Evolutionary conservation across 2,888 invertebrate genomes (phyloP).

Genomic region (Agrotis exclamationis): DNA sequence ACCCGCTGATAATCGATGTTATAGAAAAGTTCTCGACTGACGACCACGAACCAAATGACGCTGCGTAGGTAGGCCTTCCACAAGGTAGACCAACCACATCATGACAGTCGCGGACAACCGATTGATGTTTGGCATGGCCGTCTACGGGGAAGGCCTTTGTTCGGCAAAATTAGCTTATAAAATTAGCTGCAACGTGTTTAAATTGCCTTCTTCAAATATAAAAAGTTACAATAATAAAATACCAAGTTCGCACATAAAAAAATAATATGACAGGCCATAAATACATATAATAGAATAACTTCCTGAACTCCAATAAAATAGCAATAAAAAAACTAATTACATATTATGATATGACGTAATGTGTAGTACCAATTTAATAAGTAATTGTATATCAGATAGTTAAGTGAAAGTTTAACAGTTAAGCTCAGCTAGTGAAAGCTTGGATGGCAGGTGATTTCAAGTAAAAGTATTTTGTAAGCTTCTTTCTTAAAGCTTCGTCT

Average conservation of each 20-base stretch:
- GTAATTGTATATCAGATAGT: constrained; percentile 43
- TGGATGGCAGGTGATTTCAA: constrained; percentile 11
- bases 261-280: not conserved
- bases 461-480: constrained; percentile 48
- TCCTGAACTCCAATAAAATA: constrained; percentile 10
- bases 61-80: too few relatives aligned
- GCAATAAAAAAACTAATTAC: constrained; percentile 10
- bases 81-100: too few relatives aligned
- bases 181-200: too few relatives aligned
- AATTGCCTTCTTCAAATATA: not conserved
- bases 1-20: too few relatives aligned
- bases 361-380: constrained; percentile 14
- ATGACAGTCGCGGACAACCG: too few relatives aligned
- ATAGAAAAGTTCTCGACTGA: too few relatives aligned
- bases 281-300: constrained; percentile 5
- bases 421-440: constrained; percentile 53
- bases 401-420: constrained; percentile 50
- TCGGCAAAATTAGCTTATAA: too few relatives aligned
- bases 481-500: not conserved
- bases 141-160: too few relatives aligned
- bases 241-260: too few relatives aligned
- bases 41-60: too few relatives aligned
- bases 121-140: too few relatives aligned
- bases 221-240: not conserved
- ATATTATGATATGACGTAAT: constrained; percentile 47